Evolutionary conservation across 2,113 vertebrate species (phyloP).

Genomic region (Zosterops japonicus): DNA sequence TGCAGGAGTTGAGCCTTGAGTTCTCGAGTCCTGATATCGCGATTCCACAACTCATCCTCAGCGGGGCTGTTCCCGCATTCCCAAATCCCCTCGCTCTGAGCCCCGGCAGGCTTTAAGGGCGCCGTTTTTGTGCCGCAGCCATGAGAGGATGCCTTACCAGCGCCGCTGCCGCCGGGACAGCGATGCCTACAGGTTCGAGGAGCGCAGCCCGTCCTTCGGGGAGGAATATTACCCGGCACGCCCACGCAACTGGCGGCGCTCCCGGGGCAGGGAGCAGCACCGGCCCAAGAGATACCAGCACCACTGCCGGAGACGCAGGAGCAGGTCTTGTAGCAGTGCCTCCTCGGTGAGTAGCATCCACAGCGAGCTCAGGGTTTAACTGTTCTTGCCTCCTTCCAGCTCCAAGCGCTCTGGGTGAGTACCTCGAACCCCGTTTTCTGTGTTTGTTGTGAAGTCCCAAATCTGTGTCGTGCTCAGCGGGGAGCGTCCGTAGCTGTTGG

Average conservation of each 20-base stretch:
- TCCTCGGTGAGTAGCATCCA: constrained; percentile 84
- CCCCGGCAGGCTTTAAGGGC: rapidly evolving
- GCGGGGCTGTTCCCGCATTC: rapidly evolving
- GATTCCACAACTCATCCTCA: rapidly evolving
- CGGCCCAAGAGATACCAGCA: constrained; percentile 62
- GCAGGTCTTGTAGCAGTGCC: constrained; percentile 81
- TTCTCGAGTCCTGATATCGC: rapidly evolving
- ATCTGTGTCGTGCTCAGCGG: neutral
- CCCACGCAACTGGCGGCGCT: constrained; percentile 65
- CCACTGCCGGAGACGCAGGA: constrained; percentile 74
- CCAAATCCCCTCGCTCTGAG: rapidly evolving
- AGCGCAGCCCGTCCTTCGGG: constrained; percentile 69
- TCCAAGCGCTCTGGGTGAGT: constrained; percentile 74
- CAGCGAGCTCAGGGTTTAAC: constrained; percentile 46
- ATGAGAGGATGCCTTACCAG: constrained; percentile 73
- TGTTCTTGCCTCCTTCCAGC: constrained; percentile 59
- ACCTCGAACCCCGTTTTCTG: constrained; percentile 27
- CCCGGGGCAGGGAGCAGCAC: constrained; percentile 67
- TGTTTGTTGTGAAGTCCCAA: neutral
- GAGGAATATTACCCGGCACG: constrained; percentile 72
- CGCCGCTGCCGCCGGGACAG: constrained; percentile 69
- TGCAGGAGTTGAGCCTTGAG: rapidly evolving
- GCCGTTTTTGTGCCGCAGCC: constrained; percentile 30
- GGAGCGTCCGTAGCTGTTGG: neutral
- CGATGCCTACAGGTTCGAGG: constrained; percentile 66